Conservation (phyloP, 1,140 invertebrate species). For the Drepana arcuata region DNA sequence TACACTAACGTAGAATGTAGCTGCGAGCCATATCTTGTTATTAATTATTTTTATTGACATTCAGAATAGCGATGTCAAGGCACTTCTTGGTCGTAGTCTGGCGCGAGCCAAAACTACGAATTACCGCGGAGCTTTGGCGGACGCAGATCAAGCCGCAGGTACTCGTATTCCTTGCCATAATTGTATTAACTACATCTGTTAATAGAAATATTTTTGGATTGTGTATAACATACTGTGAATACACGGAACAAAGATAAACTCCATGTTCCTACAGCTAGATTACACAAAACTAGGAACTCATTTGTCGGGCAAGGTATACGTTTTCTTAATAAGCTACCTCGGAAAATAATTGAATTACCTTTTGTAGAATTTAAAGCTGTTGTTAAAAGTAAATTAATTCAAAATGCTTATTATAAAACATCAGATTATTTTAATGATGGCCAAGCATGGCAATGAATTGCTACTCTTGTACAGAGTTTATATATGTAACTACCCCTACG, state of each 20-base stretch:
- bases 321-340: neutral
- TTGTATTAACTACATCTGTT: neutral
- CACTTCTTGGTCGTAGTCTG: conserved; percentile 48
- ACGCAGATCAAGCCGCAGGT: conserved; percentile 45
- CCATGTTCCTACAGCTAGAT: no score
- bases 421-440: no score
- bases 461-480: no score
- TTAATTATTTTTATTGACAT: neutral
- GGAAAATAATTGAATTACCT: neutral
- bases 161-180: neutral
- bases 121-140: conserved; percentile 42
- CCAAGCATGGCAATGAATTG: no score
- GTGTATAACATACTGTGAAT: no score
- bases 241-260: no score
- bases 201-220: no score
- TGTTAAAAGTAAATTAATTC: no score
- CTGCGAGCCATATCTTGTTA: neutral
- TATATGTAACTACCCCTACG: no score
- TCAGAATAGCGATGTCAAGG: conserved; percentile 42
- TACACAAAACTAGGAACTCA: neutral
- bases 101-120: conserved; percentile 48
- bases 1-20: neutral
- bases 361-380: neutral
- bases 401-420: no score
- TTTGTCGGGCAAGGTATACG: neutral